Base-by-base conservation (phyloP, 2,113 vertebrate genomes). In the Taurulus bubalis region DNA sequence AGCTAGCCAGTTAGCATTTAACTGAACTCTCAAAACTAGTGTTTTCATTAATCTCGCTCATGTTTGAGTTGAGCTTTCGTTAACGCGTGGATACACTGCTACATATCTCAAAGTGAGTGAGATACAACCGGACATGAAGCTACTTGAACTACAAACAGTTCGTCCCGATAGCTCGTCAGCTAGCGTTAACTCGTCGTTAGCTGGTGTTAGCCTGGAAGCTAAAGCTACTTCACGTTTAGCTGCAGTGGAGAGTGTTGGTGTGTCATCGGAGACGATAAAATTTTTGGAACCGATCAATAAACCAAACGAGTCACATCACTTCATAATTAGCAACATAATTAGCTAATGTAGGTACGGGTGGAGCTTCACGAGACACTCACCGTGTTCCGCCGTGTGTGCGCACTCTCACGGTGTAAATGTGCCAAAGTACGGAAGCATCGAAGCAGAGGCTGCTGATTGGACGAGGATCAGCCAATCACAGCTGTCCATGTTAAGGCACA, bases 381-480 rank as follows among this genome's bases (percentile, higher is more conserved):
- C 93, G 89, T 86, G 77, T 71, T 92, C 85, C 87, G 89, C 86
- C 89, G 45, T 82, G 87, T 75, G 85, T 73, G 84, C 58, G 65
- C 76, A 30, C 11, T 77, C 90, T 82, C 65, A 71, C 85, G 62
- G 77, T 14, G 75, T 56, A 85, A 83, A 88, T 68, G 55, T 28
- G 55, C 51, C 51, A 55, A 55, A n/a, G 85, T 84, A 14, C 86
- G 75, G 89, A 90, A 85, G 82, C 26, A 34, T 55, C 28, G 28
- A 47, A 47, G 71, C 12, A 8, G 82, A 47, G 0, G 76, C 68
- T n/a, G 0, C 2, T 90, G 88, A 94, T 93, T 93, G 93, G 93
- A 15, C 15, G 10, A 67, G 38, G 10, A 24, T 77, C 74, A 83
- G 83, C 93, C 91, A 66, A 93, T 94, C 85, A 90, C 51, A 38